Base-by-base conservation (phyloP, 1,140 invertebrate species). In the Glomeris maerens region DNA sequence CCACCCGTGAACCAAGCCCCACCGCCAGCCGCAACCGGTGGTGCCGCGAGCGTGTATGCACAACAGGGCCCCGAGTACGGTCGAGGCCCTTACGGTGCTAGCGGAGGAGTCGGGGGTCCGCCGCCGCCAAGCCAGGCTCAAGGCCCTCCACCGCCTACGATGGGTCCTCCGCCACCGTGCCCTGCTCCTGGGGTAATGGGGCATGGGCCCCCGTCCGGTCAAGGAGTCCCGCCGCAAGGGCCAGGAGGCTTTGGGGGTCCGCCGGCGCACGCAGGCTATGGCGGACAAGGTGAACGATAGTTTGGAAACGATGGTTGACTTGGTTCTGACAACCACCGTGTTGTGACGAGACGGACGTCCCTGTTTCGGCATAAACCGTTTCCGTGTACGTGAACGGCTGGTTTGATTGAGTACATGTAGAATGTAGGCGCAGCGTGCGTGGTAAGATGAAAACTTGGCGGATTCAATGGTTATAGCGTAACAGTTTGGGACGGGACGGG, bases 161-260 rank as follows among this genome's bases (percentile, higher is more conserved):
- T 41, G 3, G 36, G 36, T 21, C 38, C 38, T 3, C 45, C 45
- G 29, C 45, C 45, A 4, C 45, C 45, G 5, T 28, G 25, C 5
- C 45, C 26, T 46, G 45, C 45, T 46, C 47, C 47, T 17, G 47
- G 47, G 20, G 28, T 36, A 3, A n/a, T 20, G 27, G 47, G 47
- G 20, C 20, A 36, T n/a, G 31, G 31, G 31, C 31, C 10, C 10
- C 47, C 47, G 3, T 7, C 47, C 22, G 25, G 25, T 20, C 45
- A 46, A 25, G 45, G 45, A 4, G 4, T 20, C 29, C 45, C 45
- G 5, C 45, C 45, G 7, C 45, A 23, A 27, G 45, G 45, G 25
- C 45, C 45, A 46, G 45, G 45, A 27, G 45, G 45, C 4, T 46
- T 27, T 27, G 7, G 45, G 26, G 25, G 29, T n/a, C 20, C 45